These are phyloP conservation scores for Tinamus guttatus DNA, from an alignment of 2,113 vertebrate species.

Conservation along the genomic window DNA sequence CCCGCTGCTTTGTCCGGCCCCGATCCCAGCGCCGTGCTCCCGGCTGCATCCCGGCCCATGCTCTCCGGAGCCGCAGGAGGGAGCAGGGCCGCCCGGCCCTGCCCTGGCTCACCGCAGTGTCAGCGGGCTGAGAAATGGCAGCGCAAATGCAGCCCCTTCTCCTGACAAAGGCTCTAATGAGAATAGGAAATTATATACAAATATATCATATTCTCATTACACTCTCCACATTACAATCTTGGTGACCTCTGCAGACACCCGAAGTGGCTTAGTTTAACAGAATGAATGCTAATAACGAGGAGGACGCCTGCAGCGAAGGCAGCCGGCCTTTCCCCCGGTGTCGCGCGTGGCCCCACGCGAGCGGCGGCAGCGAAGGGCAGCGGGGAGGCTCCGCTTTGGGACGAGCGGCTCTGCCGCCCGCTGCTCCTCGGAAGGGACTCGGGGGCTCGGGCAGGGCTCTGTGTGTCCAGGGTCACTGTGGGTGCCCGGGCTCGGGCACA, in stretches of 20 bases:
- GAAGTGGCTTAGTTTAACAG: background rate
- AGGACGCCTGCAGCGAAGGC: accelerated
- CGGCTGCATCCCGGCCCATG: too few species aligned
- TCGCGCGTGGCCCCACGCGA: accelerated
- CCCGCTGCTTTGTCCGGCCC: background rate
- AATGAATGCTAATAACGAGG: background rate
- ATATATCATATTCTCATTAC: background rate
- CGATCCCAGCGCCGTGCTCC: too few species aligned
- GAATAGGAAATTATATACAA: background rate
- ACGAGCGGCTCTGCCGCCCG: accelerated
- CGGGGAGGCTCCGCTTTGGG: background rate
- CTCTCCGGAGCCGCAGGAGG: background rate
- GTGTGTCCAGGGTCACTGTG: background rate
- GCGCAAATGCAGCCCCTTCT: background rate
- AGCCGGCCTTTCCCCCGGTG: background rate
- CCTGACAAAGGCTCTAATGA: background rate
- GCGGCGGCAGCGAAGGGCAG: background rate
- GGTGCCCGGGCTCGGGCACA: background rate
- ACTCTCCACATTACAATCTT: background rate
- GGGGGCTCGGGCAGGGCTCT: background rate
- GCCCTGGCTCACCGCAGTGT: background rate
- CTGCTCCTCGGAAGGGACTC: accelerated
- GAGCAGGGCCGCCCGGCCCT: background rate
- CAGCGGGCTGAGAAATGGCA: too few species aligned
- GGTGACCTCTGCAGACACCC: background rate